A percentile compares a stretch with the other conserved stretches of the same genome.
These are phyloP conservation scores for Rhipidura dahli DNA, from an alignment of 2,113 vertebrate species.

Conservation along the genomic window DNA sequence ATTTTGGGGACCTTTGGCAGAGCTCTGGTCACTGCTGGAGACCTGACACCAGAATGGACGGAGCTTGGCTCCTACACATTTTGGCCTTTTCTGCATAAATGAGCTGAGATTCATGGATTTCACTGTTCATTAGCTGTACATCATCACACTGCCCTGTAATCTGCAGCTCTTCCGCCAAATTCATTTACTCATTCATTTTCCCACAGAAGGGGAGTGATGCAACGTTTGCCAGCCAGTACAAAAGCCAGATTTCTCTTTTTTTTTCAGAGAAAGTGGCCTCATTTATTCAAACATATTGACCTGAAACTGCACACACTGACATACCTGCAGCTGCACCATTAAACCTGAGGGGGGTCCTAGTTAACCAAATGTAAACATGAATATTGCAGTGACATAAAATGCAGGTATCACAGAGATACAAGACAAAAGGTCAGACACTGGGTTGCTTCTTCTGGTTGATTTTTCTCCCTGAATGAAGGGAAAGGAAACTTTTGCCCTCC, in stretches of 20 bases:
- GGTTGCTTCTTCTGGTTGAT: background rate
- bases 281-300: conserved; percentile 34
- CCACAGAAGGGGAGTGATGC: background rate
- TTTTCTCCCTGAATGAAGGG: background rate
- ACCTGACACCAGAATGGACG: background rate
- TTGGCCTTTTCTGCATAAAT: background rate
- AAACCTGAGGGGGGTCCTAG: background rate
- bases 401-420: background rate
- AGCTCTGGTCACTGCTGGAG: background rate
- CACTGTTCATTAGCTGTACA: background rate
- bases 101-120: background rate
- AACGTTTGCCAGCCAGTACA: background rate
- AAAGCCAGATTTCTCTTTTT: background rate
- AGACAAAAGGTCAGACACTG: background rate
- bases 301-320: background rate
- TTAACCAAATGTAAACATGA: conserved; percentile 25
- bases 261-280: background rate
- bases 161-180: background rate
- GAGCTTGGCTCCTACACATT: background rate
- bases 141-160: background rate
- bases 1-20: background rate
- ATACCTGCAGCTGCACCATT: background rate
- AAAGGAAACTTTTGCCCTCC: background rate
- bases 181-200: background rate
- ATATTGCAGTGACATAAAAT: conserved; percentile 18